Evolutionary conservation across 2,113 vertebrate species (phyloP).

Genomic region (Sceloporus tristichus): DNA sequence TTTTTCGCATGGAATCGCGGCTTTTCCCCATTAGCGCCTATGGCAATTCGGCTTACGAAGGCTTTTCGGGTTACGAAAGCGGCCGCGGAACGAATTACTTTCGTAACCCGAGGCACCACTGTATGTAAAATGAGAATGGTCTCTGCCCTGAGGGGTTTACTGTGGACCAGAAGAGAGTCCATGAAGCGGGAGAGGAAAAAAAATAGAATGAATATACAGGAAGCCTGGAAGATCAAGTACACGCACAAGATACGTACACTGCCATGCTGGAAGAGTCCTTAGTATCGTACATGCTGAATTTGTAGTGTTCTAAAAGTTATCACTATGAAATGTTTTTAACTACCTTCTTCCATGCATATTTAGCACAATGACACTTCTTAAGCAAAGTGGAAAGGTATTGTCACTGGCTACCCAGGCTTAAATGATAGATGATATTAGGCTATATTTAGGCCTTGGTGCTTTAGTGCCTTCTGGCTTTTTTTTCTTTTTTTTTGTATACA

Average conservation of each 20-base stretch:
- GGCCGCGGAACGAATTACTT: no score
- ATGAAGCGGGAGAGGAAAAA: background rate
- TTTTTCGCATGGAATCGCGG: no score
- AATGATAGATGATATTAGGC: background rate
- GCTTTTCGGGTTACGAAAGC: no score
- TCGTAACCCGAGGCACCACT: no score
- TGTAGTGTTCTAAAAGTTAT: conserved; percentile 7
- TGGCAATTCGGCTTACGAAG: no score
- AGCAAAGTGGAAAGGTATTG: background rate
- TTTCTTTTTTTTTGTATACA: background rate
- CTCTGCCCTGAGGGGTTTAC: background rate
- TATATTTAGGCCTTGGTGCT: background rate
- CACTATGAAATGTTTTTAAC: background rate
- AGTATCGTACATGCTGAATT: background rate
- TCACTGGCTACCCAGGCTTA: background rate
- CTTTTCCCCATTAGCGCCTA: no score
- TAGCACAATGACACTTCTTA: conserved; percentile 24
- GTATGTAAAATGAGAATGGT: background rate
- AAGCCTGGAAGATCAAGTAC: background rate
- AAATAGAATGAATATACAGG: background rate
- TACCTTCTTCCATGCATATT: background rate
- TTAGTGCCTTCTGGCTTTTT: background rate
- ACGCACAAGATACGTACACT: background rate
- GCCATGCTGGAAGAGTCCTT: background rate
- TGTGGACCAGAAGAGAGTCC: background rate